Base-by-base conservation (phyloP, 2,797 vertebrate genomes). In the Pelochelys cantorii region DNA sequence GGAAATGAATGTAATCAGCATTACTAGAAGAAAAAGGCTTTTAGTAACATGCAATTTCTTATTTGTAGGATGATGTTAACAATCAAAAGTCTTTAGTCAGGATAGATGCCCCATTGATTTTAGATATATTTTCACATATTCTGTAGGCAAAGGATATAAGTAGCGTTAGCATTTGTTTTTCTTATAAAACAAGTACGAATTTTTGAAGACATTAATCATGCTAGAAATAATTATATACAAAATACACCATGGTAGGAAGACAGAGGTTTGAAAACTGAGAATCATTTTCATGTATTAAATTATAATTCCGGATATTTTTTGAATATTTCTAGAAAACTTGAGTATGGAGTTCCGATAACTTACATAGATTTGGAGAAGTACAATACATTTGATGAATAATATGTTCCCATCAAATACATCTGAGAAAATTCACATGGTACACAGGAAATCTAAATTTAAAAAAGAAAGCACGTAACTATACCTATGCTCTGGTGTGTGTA, bases 171-270 rank as follows among this genome's bases (percentile, higher is more conserved):
- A 31, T 89, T 96, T 93, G 94, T 93, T 56, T 34, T 6, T 92
- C 93, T 95, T 88, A 81, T 87, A 52, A 87, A 89, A 86, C 75
- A 93, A 93, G 83, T 95, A 84, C 94, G 95, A 95, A 87, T 94
- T 87, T 93, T 90, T 88, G 74, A 42, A 62, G 74, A 85, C 95
- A 89, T 13, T 78, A 93, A 90, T 94, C 78, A 75, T 31, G 80
- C 0, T 5, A 79, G 54, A 88, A 82, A 83, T 52, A 85, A 89
- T 94, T 95, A 96, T 93, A 93, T 96, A 94, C 91, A 82, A 80
- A 75, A 57, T 79, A 74, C 18, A 54, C 54, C 20, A 12, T 90
- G 85, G 83, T 54, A 84, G 68, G 71, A 59, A 91, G 77, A 87
- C 31, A 52, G 5, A 37, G 91, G 57, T 87, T 79, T 92, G 85